These are phyloP conservation scores for Myathropa florea DNA, from an alignment of 2,888 invertebrate species.

Conservation along the genomic window DNA sequence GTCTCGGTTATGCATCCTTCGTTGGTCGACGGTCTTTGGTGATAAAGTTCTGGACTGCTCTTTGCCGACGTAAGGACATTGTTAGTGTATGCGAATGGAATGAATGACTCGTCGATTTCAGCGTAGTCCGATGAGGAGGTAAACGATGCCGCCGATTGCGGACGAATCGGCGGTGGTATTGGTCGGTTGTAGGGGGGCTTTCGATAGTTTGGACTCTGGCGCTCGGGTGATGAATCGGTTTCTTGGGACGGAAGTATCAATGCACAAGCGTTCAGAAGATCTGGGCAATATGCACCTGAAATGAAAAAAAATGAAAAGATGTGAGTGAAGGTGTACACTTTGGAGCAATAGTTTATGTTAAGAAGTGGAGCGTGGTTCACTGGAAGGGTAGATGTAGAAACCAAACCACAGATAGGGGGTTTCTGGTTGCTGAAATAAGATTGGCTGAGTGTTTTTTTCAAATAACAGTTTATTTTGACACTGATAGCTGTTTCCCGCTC, in stretches of 20 bases:
- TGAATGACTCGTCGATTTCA: slow-evolving; percentile 76
- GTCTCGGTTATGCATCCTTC: slow-evolving; percentile 74
- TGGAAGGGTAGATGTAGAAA: not conserved
- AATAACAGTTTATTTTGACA: too few relatives aligned
- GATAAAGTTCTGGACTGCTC: slow-evolving; percentile 74
- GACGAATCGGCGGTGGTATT: slow-evolving; percentile 59
- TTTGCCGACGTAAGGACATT: slow-evolving; percentile 66
- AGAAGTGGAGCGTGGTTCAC: not conserved
- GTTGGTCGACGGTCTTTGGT: slow-evolving; percentile 55
- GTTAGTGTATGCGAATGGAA: slow-evolving; percentile 23
- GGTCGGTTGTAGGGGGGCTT: slow-evolving; percentile 58
- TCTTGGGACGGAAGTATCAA: slow-evolving; percentile 76
- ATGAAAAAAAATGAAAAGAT: not conserved
- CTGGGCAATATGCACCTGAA: slow-evolving; percentile 79
- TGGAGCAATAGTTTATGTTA: not conserved
- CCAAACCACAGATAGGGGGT: too few relatives aligned
- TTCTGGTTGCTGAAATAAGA: too few relatives aligned
- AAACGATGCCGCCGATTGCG: slow-evolving; percentile 33
- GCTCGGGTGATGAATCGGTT: slow-evolving; percentile 77
- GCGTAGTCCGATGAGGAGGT: slow-evolving; percentile 77
- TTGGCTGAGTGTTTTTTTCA: too few relatives aligned
- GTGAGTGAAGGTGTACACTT: too few relatives aligned
- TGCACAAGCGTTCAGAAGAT: slow-evolving; percentile 78
- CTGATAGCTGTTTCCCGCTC: too few relatives aligned
- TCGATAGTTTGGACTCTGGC: slow-evolving; percentile 72